Evolutionary conservation across 2,888 invertebrate species (phyloP), one percentile per base, ranked within the genome.

Genomic region (Drosophila birchii): DNA sequence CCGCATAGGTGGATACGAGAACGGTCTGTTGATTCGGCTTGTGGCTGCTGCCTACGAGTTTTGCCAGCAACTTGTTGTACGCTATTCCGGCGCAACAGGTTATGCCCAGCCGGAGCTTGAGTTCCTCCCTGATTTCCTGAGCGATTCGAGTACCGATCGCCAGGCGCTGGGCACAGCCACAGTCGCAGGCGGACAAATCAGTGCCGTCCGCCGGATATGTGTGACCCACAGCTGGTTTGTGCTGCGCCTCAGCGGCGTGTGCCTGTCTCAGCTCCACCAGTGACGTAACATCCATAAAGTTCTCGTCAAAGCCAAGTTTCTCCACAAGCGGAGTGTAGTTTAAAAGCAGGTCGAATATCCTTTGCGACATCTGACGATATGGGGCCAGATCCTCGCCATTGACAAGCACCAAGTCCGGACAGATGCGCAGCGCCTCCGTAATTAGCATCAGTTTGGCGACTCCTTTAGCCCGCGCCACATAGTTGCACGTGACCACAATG

Each of bases 11-110:
- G 7, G 97, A 96, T 77, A 95, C 95, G 76, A 97, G 93, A 32
- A 95, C 94, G 0, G 97, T 97, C 92, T 97, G 97, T 88, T 96
- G 95, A 91, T 97, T 95, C 8, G 97, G 97, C 91, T 96, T 97
- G 89, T 96, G 94, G 76, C 94, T 93, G 43, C 94, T 94, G 76
- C 96, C 95, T 54, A 94, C 95, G 75, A 97, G 92, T 93, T 97
- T 97, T 4, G 97, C 96, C 88, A 97, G 92, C 69, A 97, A 92
- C 93, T 97, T 97, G 91, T 97, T 97, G 86, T 96, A 96, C 38
- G 96, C 95, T 74, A 97, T 94, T 55, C 97, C 97, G 39, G 97
- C 96, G 93, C 96, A 96, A 80, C 95, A 95, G 3, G 96, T 97
- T 71, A 97, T 94, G 58, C 95, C 95, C 78, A 97, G 93, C 77